A percentile compares a stretch with the other conserved stretches of the same genome.
phyloP scores from a whole-genome alignment of 2,797 vertebrate species.

The Helarctos malayanus region DNA sequence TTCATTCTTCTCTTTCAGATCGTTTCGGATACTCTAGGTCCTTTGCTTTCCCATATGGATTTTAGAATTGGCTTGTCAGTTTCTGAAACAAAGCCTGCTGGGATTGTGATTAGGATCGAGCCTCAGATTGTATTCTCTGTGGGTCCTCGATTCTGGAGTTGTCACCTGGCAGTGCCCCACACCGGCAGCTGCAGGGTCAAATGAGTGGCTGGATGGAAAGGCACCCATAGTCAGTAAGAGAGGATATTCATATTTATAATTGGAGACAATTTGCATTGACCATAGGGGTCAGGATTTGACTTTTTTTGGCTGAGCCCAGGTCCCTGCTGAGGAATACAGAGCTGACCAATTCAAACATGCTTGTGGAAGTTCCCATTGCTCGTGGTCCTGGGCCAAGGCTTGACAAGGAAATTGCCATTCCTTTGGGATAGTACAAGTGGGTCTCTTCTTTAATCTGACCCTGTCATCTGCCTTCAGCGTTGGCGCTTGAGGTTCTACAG shows the following conservation, averaged over 20 bases:
- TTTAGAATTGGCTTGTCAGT: background rate
- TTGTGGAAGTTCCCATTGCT: background rate
- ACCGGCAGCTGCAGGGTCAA: background rate
- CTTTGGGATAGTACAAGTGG: accelerated
- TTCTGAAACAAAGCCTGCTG: conserved; percentile 35
- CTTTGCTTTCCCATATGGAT: background rate
- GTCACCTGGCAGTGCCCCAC: background rate
- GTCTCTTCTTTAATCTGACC: background rate
- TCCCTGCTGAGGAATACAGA: background rate
- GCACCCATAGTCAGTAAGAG: accelerated
- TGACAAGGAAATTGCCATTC: background rate
- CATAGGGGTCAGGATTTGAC: background rate
- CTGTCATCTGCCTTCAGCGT: background rate
- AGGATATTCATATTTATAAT: background rate
- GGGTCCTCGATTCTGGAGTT: background rate
- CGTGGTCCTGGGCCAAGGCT: background rate
- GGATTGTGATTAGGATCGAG: background rate
- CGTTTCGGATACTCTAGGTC: background rate
- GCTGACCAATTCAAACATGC: background rate
- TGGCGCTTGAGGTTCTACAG: background rate
- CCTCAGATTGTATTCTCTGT: background rate
- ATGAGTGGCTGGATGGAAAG: background rate
- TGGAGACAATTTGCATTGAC: background rate
- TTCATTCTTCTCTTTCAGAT: background rate
- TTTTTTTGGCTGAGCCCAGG: background rate